These are phyloP conservation scores for Athalia cordata DNA, from an alignment of 2,888 invertebrate genomes.

Conservation along the genomic window DNA sequence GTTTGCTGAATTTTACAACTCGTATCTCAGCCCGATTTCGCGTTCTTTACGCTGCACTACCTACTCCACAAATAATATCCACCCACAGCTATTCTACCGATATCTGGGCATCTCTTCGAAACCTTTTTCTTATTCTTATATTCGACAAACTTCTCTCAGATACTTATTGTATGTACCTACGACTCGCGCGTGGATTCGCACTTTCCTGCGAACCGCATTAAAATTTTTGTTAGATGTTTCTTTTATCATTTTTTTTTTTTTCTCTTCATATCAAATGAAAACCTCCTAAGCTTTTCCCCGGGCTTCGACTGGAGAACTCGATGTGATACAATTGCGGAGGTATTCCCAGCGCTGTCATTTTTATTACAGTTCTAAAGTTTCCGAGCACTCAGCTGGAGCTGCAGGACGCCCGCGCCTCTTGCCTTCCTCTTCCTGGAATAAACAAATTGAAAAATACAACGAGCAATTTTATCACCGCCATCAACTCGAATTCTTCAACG, in stretches of 20 bases:
- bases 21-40: conserved; percentile 40
- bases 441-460: conserved; percentile 35
- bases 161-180: neutral
- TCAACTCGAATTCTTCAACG: conserved; percentile 34
- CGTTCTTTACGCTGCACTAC: conserved; percentile 24
- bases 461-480: conserved; percentile 33
- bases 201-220: too few relatives aligned
- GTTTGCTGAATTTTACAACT: conserved; percentile 43
- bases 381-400: conserved; percentile 18
- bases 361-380: conserved; percentile 41
- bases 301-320: neutral
- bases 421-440: conserved; percentile 14
- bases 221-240: too few relatives aligned
- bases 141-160: too few relatives aligned
- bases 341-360: neutral
- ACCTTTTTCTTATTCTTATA: neutral
- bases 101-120: neutral
- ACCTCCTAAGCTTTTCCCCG: neutral
- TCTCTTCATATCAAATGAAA: too few relatives aligned
- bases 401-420: neutral
- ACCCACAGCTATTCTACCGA: conserved; percentile 24
- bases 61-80: conserved; percentile 30
- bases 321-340: conserved; percentile 13
- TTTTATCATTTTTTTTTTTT: too few relatives aligned
- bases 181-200: neutral